Base-by-base conservation (phyloP, 2,113 vertebrate genomes). In the Phrynosoma platyrhinos region DNA sequence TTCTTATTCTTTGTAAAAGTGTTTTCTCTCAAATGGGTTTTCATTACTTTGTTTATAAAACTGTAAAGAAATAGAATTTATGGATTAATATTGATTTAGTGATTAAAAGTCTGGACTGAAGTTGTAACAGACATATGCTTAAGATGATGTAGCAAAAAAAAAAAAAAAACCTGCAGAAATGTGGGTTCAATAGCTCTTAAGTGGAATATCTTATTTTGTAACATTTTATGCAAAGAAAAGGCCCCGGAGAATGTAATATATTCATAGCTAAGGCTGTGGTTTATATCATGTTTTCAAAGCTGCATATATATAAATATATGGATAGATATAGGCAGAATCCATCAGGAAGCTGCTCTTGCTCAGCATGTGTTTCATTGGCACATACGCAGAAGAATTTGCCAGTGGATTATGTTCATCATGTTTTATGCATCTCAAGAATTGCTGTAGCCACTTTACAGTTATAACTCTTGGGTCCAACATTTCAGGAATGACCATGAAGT, bases 371-470 rank as follows among this genome's bases (percentile, higher is more conserved):
- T 82, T 64, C 52, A 66, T 18, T 66, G 86, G 85, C 66, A 40
- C n/a, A 4, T 66, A 27, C 7, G 4, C 5, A 68, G 14, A 20
- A 82, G 30, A 68, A 25, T 16, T 77, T 72, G n/a, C 55, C 42
- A 85, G 80, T 93, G 87, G 85, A 8, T 85, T 91, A 62, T 52
- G 83, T 88, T 93, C 82, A 91, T 92, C 30, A n/a, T 82, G 27
- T 90, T 95, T 94, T 96, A 91, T 96, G 95, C 96, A 97, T 97
- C 97, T 97, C 97, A 96, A 94, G 95, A 27, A 89, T 96, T 95
- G 94, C 93, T 95, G 92, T 92, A 52, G n/a, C 62, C 92, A 92
- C 87, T 95, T 95, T 94, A 93, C 95, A 95, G 95, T 95, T 58
- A 2, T 83, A 90, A 94, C 95, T 94, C 94, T 91, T 94, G 95